Evolutionary conservation across 2,888 invertebrate species (phyloP), one percentile per base, ranked within the genome.

Genomic region (Clivina fossor): DNA sequence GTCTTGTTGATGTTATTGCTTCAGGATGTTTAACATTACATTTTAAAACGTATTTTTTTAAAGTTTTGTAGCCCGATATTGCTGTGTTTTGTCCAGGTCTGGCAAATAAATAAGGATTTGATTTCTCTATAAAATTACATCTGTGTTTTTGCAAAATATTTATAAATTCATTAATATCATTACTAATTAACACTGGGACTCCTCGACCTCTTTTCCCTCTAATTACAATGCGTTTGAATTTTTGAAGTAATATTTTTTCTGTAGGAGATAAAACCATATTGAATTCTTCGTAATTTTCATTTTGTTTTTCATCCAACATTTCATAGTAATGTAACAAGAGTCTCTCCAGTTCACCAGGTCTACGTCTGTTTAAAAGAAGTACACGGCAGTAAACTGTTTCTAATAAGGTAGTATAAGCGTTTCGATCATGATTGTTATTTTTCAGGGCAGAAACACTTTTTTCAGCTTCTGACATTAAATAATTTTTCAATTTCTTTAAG

Each of bases 331-430:
- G 44, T 20, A 65, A 41, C 18, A 30, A 49, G 35, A 64, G 20
- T 44, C 63, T 50, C 38, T 66, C 61, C 8, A 65, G 44, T 53
- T 65, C 64, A 11, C 65, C 66, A 4, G 60, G 56, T 32, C 67
- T 22, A 48, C 56, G 55, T 33, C 65, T 56, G 49, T 66, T 66
- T n/a, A 65, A 43, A 11, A 65, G 20, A 5, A 67, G 15, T n/a
- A 64, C 44, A 16, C 62, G 41, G 46, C 64, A 66, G 56, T 49
- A 66, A 7, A 60, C 32, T 2, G 57, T 60, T 58, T 64, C 63
- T 19, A 63, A 9, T 28, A 65, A 51, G n/a, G n/a, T n/a, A n/a
- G n/a, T n/a, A n/a, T n/a, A n/a, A n/a, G n/a, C n/a, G n/a, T n/a
- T n/a, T n/a, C n/a, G n/a, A n/a, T n/a, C n/a, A n/a, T n/a, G n/a